Conservation (phyloP, 2,113 vertebrate genomes). For the Psittacus erithacus region DNA sequence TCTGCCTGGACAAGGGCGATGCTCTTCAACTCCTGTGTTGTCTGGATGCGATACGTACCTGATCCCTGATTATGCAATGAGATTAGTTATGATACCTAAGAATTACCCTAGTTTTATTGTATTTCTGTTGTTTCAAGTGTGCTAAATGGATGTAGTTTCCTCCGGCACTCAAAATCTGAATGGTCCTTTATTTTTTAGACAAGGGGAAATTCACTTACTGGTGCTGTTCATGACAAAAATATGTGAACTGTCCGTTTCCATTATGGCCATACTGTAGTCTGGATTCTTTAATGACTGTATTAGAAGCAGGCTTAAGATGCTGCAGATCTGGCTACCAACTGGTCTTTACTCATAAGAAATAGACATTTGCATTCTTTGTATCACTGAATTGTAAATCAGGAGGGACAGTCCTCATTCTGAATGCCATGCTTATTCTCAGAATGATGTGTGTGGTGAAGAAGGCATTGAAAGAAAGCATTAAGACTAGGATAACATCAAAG, state of each 20-base stretch:
- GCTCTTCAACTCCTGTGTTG: not conserved
- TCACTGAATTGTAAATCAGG: not conserved
- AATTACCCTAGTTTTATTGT: not conserved
- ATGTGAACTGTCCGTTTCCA: not conserved
- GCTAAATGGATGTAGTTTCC: not conserved
- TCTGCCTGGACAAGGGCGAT: not conserved
- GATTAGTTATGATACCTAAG: not conserved
- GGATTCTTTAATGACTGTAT: not conserved
- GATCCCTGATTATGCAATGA: not conserved
- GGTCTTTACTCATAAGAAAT: not conserved
- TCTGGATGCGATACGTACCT: not conserved
- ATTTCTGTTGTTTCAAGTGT: not conserved
- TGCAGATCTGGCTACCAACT: not conserved
- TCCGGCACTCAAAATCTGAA: not conserved
- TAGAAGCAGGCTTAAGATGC: not conserved
- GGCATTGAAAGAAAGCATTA: conserved; percentile 23
- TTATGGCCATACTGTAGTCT: not conserved
- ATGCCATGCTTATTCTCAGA: conserved; percentile 26
- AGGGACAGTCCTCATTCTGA: conserved; percentile 8
- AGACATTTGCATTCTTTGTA: not conserved
- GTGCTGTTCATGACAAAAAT: not conserved
- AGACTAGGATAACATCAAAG: conserved; percentile 31
- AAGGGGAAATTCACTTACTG: not conserved
- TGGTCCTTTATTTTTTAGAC: not conserved
- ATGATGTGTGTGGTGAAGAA: not conserved